Base-by-base conservation (phyloP, 2,888 invertebrate species). In the Drosophila conformis region DNA sequence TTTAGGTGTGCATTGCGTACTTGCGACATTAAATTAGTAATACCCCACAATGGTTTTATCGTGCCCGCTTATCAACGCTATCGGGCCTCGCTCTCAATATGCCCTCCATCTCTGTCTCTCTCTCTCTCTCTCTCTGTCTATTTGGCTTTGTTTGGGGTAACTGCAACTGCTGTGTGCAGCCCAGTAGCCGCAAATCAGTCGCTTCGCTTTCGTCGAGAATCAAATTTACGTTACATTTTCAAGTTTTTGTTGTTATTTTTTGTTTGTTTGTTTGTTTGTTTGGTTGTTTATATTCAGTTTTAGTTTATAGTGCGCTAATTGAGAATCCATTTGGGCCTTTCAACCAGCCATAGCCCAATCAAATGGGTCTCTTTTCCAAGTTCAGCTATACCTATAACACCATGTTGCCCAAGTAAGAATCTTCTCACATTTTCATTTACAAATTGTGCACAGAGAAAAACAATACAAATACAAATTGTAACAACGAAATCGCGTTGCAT, bases 351-450 rank as follows among this genome's bases (percentile, higher is more conserved):
- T 54, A 36, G 48, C 48, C 61, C 59, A 57, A 31, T 52, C 59
- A 60, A 73, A 90, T 88, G 85, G 86, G 90, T 62, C 65, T 85
- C 56, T 85, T 85, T 56, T 90, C 90, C 67, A 85, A 90, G 73
- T 85, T 85, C 73, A 83, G 61, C 78, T 88, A 69, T 52, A 88
- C 75, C 73, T 88, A 88, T 62, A 80, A 58, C 52, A 85, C 64
- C 27, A 78, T 88, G 76, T 79, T 73, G 90, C 69, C 73, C 67
- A 88, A 80, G 90, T 90, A 73, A 81, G 89, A 21, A 3, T 3
- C 8, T 21, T 51, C 48, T 58, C 48, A 52, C 48, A 68, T 62
- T 51, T 36, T 21, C 29, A 29, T 21, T 21, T 21, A 15, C 21
- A 46, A 21, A 21, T 18, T 38, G 18, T 38, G 38, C 3, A 38